A percentile compares a stretch with the other conserved stretches of the same genome.
phyloP scores from a whole-genome alignment of 2,797 vertebrate species.

The Lutjanus argentimaculatus region DNA sequence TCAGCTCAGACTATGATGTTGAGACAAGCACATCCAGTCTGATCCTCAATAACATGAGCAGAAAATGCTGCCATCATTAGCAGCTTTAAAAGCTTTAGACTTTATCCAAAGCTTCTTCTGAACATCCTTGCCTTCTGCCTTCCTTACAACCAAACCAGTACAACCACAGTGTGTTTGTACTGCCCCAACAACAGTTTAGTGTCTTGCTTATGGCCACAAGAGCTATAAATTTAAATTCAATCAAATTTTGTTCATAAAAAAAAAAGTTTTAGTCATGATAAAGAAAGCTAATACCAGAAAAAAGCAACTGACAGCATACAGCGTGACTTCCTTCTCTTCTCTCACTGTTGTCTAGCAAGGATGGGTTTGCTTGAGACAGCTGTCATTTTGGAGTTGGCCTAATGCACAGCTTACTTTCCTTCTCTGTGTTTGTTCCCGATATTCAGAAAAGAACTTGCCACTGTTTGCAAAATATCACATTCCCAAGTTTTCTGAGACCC shows the following conservation, averaged over 20 bases:
- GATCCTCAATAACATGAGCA: not conserved
- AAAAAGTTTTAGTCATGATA: not conserved
- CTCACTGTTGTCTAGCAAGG: no score
- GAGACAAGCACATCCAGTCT: not conserved
- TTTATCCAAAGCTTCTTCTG: not conserved
- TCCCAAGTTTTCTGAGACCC: no score
- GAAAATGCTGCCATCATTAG: slow-evolving; percentile 8
- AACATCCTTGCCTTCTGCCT: not conserved
- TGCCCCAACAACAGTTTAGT: not conserved
- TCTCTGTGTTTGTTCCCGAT: not conserved
- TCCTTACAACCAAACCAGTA: no score
- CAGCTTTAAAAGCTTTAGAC: not conserved
- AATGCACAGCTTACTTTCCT: not conserved
- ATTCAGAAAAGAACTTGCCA: not conserved
- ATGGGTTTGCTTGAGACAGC: no score
- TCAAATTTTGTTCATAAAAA: not conserved
- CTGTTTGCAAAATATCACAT: not conserved
- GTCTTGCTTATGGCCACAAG: not conserved
- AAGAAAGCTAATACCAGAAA: not conserved
- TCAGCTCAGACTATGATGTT: not conserved
- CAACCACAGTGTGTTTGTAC: not conserved
- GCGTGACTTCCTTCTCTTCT: not conserved
- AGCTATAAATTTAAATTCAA: not conserved
- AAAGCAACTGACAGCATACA: no score
- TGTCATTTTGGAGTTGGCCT: no score